A percentile compares a stretch with the other conserved stretches of the same genome.
Conservation (phyloP, 2,113 vertebrate species). For the Eubucco bourcierii region DNA sequence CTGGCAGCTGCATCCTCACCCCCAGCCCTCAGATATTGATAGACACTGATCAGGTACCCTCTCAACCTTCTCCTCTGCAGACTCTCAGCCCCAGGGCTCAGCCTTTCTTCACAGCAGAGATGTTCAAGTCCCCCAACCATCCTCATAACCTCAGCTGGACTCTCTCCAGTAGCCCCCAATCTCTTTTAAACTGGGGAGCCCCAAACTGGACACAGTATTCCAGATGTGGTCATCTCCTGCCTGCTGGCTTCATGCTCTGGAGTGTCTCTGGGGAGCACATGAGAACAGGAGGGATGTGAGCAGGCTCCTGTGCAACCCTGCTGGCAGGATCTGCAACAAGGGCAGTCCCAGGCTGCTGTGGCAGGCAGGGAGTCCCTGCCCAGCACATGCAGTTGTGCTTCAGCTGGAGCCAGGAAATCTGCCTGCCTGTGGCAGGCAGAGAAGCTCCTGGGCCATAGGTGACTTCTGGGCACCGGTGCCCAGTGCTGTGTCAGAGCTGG, state of each 20-base stretch:
- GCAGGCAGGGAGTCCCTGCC: too few species aligned
- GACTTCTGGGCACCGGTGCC: neutral
- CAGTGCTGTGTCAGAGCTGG: neutral
- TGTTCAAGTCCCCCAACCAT: too few species aligned
- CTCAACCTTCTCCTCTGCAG: too few species aligned
- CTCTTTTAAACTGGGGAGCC: too few species aligned
- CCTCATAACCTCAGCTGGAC: too few species aligned
- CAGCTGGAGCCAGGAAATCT: accelerated
- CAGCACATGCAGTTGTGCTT: neutral
- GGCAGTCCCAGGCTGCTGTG: neutral
- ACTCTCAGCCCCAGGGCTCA: too few species aligned
- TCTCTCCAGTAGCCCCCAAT: too few species aligned
- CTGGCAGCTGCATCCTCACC: too few species aligned
- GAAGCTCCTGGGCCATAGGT: neutral
- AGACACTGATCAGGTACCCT: too few species aligned
- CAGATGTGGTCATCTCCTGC: neutral
- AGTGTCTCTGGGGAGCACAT: neutral
- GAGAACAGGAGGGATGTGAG: neutral
- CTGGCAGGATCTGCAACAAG: neutral
- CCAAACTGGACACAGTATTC: too few species aligned
- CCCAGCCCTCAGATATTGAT: too few species aligned
- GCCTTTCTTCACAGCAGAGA: too few species aligned
- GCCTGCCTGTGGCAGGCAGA: neutral
- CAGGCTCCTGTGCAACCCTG: neutral
- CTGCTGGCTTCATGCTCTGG: neutral